phyloP scores from a whole-genome alignment of 2,797 vertebrate genomes.

The Trichosurus vulpecula region DNA sequence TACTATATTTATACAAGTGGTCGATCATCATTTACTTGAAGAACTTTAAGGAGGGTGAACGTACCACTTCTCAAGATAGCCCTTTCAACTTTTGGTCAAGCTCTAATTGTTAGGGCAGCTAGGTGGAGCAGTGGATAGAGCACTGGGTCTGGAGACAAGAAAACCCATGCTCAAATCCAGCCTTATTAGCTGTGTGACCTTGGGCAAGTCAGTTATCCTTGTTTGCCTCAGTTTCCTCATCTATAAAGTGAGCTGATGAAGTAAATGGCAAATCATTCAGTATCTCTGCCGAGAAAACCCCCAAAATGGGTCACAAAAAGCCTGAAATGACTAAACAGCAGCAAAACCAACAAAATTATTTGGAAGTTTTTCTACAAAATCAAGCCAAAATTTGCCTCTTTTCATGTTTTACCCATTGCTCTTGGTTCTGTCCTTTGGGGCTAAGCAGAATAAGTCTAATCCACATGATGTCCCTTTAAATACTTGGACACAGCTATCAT shows the following conservation, averaged over 20 bases:
- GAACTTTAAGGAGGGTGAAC: not conserved
- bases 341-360: not conserved
- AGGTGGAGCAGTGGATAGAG: not conserved
- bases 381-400: not conserved
- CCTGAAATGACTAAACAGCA: not conserved
- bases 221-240: not conserved
- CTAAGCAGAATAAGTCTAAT: not conserved
- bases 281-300: not conserved
- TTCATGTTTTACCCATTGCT: not conserved
- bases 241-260: not conserved
- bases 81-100: not conserved
- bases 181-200: not conserved
- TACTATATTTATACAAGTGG: not conserved
- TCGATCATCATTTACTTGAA: not conserved
- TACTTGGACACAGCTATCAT: not conserved
- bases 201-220: not conserved
- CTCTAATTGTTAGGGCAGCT: not conserved
- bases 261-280: not conserved
- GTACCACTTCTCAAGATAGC: not conserved
- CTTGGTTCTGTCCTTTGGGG: not conserved
- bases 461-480: not conserved
- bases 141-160: not conserved
- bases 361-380: not conserved
- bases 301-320: not conserved
- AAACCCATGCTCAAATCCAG: not conserved